Base-by-base conservation (phyloP, 2,113 vertebrate species). In the Dolichotis patagonum region DNA sequence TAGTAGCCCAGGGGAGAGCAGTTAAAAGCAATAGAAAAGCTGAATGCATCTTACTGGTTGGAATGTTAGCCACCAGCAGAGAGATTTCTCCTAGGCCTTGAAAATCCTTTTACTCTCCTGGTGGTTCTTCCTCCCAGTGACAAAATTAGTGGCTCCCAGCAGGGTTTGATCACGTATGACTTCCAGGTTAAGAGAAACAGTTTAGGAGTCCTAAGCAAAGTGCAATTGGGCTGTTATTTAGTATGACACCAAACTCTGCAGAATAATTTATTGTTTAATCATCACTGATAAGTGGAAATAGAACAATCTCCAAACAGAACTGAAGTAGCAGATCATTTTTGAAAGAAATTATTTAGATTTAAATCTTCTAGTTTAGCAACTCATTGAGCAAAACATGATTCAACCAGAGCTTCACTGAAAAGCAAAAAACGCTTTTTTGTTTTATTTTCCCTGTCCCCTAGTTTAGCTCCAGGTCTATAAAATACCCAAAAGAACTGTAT, bases 401-500 rank as follows among this genome's bases (percentile, higher is more conserved):
- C 85, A 80, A 49, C 83, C 58, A 91, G 77, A 90, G 10, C 16
- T 28, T 91, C 30, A 80, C 71, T 35, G 19, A 32, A 90, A 94
- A 86, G 91, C 83, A 52, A 46, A 54, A 49, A 5, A 81, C 65
- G 35, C 32, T 83, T 82, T 56, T 56, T 56, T 56, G 56, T 85
- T 52, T 88, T 92, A 77, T 97, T 89, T 81, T 83, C 32, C 35
- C 60, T 46, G 2, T 96, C 92, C 65, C 52, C 73, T 78, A 75
- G 89, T 41, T 95, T 83, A 83, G 65, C 43, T 75, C 49, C 14
- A 77, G 8, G 56, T 17, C 43, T 85, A 52, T 65, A 71, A 96
- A 95, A 82, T 69, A 96, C 54, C 63, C 82, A 96, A 73, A 90
- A 95, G 71, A 88, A 86, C 87, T 58, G 94, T 67, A 63, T 65